Percentiles rank a stretch among this genome's conserved stretches.
These are phyloP conservation scores for Tetragonula carbonaria DNA, from an alignment of 2,888 invertebrate genomes.

Conservation along the genomic window DNA sequence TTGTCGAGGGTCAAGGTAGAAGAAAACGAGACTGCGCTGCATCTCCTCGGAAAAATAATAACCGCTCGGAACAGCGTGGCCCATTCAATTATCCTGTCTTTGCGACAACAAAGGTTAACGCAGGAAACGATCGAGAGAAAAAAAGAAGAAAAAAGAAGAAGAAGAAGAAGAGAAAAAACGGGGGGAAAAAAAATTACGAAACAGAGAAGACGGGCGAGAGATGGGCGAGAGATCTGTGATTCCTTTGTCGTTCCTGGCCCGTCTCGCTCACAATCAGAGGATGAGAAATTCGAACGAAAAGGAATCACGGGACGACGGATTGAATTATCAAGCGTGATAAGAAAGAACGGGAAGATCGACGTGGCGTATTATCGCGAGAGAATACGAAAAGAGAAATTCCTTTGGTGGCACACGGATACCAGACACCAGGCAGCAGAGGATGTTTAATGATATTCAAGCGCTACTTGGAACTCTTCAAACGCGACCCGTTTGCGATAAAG, in stretches of 20 bases:
- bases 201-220: not conserved
- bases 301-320: constrained; percentile 19
- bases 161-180: not conserved
- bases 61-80: not conserved
- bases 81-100: not conserved
- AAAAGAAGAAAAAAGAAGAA: not conserved
- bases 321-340: constrained; percentile 43
- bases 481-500: constrained; percentile 23
- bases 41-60: not conserved
- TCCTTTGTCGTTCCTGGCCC: not conserved
- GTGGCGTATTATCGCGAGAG: constrained; percentile 31
- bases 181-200: too few relatives aligned
- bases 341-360: constrained; percentile 35
- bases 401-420: not conserved
- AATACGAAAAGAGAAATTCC: constrained; percentile 18
- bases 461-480: constrained; percentile 21
- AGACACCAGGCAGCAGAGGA: not conserved
- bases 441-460: constrained; percentile 42
- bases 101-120: too few relatives aligned
- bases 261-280: too few relatives aligned
- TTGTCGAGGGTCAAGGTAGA: not conserved
- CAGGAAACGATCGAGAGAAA: not conserved
- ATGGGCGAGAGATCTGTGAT: not conserved
- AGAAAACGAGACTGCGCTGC: not conserved
- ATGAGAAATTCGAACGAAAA: constrained; percentile 2